Base-by-base conservation (phyloP, 2,888 invertebrate species). In the Limnephilus auricula region DNA sequence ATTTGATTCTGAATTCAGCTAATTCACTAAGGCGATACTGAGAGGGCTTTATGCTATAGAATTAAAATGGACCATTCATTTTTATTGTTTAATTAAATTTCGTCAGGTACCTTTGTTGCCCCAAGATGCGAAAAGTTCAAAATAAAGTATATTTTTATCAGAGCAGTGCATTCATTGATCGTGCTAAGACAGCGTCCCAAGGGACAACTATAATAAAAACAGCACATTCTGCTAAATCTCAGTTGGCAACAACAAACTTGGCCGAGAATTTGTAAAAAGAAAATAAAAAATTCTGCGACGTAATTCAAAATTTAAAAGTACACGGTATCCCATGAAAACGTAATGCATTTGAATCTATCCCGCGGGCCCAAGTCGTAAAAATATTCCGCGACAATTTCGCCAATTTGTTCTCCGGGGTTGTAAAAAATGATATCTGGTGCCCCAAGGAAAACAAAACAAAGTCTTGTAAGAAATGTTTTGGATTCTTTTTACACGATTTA, bases 321-420 rank as follows among this genome's bases (percentile, higher is more conserved):
- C 65, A 65, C 65, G 65, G 65, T n/a, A 25, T 9, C 9, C 65
- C 25, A 65, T 65, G 65, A 65, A 65, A 65, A n/a, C n/a, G 25
- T 65, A 65, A 65, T 65, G 65, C 65, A 65, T n/a, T 65, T 65
- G 25, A 65, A 65, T 65, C 65, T 65, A 65, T 65, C 65, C 65
- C 65, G 9, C 65, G 65, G 65, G 65, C 65, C 65, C 65, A 65
- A 25, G 65, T 25, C 65, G 65, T 65, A 65, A 65, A 50, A 82
- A 82, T 34, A 34, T 34, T 82, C 82, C 34, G 34, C 82, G 82
- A 82, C 82, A 82, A 82, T 82, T 82, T 82, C 82, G 6, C 82
- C 82, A 82, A 82, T 82, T 82, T 82, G 82, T 82, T 82, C 82
- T 34, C 82, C 15, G 15, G 82, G 32, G 82, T n/a, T 34, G 82